phyloP scores from a whole-genome alignment of 1,140 invertebrate species.

The Daktulosphaira vitifoliae region DNA sequence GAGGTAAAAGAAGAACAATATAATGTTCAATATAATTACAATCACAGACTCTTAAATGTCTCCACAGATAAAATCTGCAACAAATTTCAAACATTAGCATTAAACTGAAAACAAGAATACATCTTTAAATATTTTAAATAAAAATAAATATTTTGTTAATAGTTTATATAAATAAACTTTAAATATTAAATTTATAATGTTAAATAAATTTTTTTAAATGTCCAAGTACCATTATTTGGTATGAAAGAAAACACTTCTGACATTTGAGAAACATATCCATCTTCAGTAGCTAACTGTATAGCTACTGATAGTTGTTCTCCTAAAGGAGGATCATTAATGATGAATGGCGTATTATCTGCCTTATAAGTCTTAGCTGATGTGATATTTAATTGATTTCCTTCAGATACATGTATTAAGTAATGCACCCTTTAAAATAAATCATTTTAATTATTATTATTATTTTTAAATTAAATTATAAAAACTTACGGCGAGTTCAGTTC shows the following conservation, averaged over 20 bases:
- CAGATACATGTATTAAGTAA: conserved; percentile 26
- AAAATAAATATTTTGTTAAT: too few relatives aligned
- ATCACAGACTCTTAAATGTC: too few relatives aligned
- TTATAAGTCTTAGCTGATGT: conserved; percentile 46
- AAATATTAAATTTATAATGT: not conserved
- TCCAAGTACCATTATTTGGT: conserved; percentile 44
- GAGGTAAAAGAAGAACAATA: too few relatives aligned
- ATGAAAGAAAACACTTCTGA: conserved; percentile 52
- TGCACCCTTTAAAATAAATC: conserved; percentile 4
- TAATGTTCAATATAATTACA: too few relatives aligned
- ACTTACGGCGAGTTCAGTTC: not conserved
- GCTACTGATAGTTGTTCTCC: conserved; percentile 54
- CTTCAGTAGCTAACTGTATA: conserved; percentile 52
- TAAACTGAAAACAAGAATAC: too few relatives aligned
- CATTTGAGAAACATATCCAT: conserved; percentile 55
- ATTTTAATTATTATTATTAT: not conserved
- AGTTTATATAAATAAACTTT: not conserved
- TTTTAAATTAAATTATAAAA: not conserved
- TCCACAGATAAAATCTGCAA: too few relatives aligned
- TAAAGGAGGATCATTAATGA: conserved; percentile 48
- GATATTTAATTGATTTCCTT: conserved; percentile 25
- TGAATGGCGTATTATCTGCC: conserved; percentile 49
- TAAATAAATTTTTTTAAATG: not conserved
- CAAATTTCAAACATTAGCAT: too few relatives aligned
- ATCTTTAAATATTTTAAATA: too few relatives aligned